Conservation (phyloP, 2,797 vertebrate species). For the Vireo griseus region DNA sequence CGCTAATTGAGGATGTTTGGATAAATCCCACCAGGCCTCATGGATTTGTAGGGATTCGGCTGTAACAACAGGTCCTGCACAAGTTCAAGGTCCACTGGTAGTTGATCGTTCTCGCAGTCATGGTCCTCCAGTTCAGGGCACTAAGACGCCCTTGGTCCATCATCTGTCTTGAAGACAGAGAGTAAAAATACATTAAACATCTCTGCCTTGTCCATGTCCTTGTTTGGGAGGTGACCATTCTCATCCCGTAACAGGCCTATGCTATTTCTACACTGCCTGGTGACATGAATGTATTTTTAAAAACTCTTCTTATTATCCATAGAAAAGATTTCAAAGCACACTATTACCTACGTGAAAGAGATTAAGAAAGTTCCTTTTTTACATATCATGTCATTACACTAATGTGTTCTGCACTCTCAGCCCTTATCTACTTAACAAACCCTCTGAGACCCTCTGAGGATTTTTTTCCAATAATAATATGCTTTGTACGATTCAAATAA, state of each 20-base stretch:
- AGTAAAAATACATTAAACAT: neutral
- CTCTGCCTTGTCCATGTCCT: neutral
- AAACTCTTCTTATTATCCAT: neutral
- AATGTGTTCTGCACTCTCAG: neutral
- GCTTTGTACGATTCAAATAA: neutral
- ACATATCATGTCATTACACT: neutral
- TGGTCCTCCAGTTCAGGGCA: neutral
- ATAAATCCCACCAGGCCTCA: neutral
- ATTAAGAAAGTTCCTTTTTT: neutral
- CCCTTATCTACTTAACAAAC: neutral
- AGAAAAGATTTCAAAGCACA: neutral
- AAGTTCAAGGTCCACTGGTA: neutral
- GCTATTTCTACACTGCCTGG: neutral
- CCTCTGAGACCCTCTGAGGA: neutral
- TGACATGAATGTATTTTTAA: no score
- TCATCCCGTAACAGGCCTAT: neutral
- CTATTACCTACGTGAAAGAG: neutral
- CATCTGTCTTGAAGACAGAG: neutral
- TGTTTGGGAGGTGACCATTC: neutral
- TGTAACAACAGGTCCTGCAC: neutral
- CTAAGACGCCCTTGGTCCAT: neutral
- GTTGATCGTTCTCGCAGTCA: neutral
- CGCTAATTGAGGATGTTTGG: neutral
- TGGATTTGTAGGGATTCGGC: accelerated
- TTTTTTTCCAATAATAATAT: slow-evolving; percentile 12